phyloP scores from a whole-genome alignment of 1,140 invertebrate species.

The Orius insidiosus region DNA sequence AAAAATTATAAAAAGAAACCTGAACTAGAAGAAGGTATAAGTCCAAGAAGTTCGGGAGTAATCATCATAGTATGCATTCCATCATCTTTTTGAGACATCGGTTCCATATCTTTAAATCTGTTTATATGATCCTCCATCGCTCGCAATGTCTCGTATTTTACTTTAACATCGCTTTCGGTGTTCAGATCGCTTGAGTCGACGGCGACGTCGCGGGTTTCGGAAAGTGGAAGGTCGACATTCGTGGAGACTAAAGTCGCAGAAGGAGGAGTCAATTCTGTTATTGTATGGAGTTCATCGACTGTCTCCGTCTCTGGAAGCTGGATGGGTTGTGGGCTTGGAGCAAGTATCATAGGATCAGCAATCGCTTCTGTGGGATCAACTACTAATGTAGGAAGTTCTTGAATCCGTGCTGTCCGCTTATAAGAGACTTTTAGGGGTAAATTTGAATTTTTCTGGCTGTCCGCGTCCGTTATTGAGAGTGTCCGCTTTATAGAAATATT shows the following conservation, averaged over 20 bases:
- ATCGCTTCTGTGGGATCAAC: no score
- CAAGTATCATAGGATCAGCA: no score
- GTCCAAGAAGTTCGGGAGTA: conserved; percentile 42
- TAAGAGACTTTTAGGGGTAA: no score
- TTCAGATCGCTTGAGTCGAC: conserved; percentile 16
- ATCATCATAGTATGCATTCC: conserved; percentile 41
- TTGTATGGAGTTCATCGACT: conserved; percentile 26
- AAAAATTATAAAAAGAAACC: conserved; percentile 14
- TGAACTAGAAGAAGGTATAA: conserved; percentile 34
- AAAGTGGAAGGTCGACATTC: conserved; percentile 14
- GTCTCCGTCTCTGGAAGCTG: no score
- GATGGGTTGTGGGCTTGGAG: no score
- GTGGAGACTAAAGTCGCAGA: conserved; percentile 31
- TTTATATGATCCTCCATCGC: conserved; percentile 37
- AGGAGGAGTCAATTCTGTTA: conserved; percentile 31
- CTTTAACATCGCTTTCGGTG: conserved; percentile 31
- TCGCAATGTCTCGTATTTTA: conserved; percentile 46
- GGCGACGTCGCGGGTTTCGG: conserved; percentile 20
- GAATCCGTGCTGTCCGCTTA: no score
- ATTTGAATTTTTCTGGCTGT: no score
- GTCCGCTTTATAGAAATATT: no score
- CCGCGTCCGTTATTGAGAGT: no score
- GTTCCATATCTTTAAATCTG: neutral
- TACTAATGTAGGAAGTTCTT: no score
- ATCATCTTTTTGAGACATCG: conserved; percentile 24